These are phyloP conservation scores for Octonoba sinensis DNA, from an alignment of 2,888 invertebrate genomes.

Conservation along the genomic window DNA sequence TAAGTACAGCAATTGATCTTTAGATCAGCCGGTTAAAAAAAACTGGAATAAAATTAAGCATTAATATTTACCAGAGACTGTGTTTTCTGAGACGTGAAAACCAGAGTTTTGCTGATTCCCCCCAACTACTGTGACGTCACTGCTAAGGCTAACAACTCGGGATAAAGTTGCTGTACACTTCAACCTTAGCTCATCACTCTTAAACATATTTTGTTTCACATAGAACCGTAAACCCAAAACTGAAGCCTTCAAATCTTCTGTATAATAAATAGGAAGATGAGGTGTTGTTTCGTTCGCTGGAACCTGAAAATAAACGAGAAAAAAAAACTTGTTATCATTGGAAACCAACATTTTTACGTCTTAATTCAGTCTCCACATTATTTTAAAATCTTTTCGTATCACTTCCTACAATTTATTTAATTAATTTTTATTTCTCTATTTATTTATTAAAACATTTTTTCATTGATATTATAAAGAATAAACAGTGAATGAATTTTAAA, in stretches of 20 bases:
- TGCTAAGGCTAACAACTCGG: constrained; percentile 46
- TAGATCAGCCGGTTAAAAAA: no score
- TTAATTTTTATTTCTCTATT: no score
- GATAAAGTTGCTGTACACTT: constrained; percentile 59
- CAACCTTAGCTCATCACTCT: constrained; percentile 55
- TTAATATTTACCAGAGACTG: constrained; percentile 44
- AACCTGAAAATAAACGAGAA: constrained; percentile 28
- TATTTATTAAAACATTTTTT: no score
- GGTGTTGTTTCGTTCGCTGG: constrained; percentile 48
- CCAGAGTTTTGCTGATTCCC: constrained; percentile 57
- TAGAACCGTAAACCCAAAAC: constrained; percentile 49
- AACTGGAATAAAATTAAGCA: neutral
- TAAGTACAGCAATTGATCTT: no score
- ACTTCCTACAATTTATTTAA: no score
- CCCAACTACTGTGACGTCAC: constrained; percentile 53
- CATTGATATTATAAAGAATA: no score
- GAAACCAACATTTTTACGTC: neutral
- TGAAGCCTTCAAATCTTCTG: constrained; percentile 34
- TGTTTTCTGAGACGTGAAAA: constrained; percentile 59
- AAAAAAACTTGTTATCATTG: no score
- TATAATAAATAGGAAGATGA: constrained; percentile 41
- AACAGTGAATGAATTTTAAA: no score
- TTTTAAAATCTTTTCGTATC: no score
- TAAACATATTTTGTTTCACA: constrained; percentile 51
- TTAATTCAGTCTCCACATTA: no score